Percentiles rank a stretch among this genome's conserved stretches.
Evolutionary conservation across 1,140 invertebrate genomes (phyloP).

Genomic region (Pomacea maculata): DNA sequence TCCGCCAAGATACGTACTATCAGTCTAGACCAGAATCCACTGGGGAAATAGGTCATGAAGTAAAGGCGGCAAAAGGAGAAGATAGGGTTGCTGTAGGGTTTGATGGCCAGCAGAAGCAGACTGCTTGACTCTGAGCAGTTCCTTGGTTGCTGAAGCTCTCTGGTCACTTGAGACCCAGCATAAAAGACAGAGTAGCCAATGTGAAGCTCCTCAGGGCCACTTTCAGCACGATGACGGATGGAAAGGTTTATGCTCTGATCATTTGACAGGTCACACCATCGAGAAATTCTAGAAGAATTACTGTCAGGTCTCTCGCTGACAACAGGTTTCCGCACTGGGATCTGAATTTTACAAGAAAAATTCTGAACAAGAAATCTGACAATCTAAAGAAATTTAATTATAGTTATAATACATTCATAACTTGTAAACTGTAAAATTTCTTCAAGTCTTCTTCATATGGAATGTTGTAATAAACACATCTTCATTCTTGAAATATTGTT

Average conservation of each 20-base stretch:
- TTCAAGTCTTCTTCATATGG: no score
- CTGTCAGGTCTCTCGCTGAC: conserved; percentile 2
- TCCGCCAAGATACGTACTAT: conserved; percentile 92
- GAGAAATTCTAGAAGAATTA: background rate
- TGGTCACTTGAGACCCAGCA: conserved; percentile 28
- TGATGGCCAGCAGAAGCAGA: conserved; percentile 34
- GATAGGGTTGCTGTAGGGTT: conserved; percentile 48
- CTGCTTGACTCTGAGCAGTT: conserved; percentile 11
- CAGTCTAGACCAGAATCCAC: conserved; percentile 96
- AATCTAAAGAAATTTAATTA: no score
- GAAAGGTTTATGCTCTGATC: background rate
- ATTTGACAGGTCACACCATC: conserved; percentile 12
- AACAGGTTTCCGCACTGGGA: conserved; percentile 29
- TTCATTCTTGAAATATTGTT: no score
- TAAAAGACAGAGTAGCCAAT: conserved; percentile 29
- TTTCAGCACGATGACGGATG: background rate
- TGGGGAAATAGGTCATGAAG: conserved; percentile 93
- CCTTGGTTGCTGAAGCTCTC: background rate
- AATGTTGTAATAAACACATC: no score
- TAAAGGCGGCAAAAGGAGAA: conserved; percentile 65
- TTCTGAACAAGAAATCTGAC: no score
- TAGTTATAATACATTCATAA: no score
- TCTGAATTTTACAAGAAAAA: conserved; percentile 25
- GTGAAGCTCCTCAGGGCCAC: conserved; percentile 26
- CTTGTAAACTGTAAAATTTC: no score